A percentile compares a stretch with the other conserved stretches of the same genome.
phyloP scores from a whole-genome alignment of 2,113 vertebrate species.

The Oryzias melastigma region DNA sequence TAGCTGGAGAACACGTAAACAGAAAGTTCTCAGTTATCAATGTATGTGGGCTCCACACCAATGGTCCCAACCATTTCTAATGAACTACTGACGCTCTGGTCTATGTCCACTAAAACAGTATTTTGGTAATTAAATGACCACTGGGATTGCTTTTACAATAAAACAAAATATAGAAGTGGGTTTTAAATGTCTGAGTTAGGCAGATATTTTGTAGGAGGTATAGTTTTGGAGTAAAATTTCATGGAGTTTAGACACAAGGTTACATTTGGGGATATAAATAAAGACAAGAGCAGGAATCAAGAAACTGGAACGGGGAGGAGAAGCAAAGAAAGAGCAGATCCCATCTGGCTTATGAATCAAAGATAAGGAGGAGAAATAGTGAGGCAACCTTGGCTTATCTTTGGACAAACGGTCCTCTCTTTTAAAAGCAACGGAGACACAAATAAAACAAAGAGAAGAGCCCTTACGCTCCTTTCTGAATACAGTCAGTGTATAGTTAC shows the following conservation, averaged over 20 bases:
- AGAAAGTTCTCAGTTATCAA: no score
- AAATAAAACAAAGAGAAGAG: slow-evolving; percentile 40
- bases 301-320: slow-evolving; percentile 32
- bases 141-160: no score
- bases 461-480: slow-evolving; percentile 28
- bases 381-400: slow-evolving; percentile 62
- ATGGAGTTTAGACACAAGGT: slow-evolving; percentile 3
- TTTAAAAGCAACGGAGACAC: slow-evolving; percentile 47
- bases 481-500: slow-evolving; percentile 41
- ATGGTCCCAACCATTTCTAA: no score
- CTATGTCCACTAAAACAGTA: no score
- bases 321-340: slow-evolving; percentile 37
- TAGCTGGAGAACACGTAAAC: no score
- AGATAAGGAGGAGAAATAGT: slow-evolving; percentile 57
- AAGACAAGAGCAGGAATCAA: slow-evolving; percentile 17
- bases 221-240: neutral
- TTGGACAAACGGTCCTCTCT: slow-evolving; percentile 59
- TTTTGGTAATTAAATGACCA: no score
- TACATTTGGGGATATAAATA: neutral
- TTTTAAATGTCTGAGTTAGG: no score
- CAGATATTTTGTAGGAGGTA: no score
- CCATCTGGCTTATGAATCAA: slow-evolving; percentile 65
- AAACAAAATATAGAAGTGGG: no score
- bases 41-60: no score
- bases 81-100: no score